Evolutionary conservation across 2,888 invertebrate genomes (phyloP).

Genomic region (Argyra leucocephala): DNA sequence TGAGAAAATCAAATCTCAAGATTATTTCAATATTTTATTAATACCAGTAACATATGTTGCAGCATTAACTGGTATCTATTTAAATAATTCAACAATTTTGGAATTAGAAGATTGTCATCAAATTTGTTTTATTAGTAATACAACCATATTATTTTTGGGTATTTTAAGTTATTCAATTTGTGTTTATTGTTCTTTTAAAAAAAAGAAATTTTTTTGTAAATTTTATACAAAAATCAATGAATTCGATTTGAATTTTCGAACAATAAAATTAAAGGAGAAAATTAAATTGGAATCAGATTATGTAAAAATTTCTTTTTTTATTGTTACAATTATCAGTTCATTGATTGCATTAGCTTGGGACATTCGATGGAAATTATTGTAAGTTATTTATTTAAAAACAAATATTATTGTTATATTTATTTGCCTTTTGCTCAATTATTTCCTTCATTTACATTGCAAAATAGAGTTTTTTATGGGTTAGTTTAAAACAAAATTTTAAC

Average conservation of each 20-base stretch:
- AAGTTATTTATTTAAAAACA: too few relatives aligned
- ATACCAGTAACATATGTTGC: slow-evolving; percentile 25
- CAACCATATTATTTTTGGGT: slow-evolving; percentile 29
- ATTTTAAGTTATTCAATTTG: neutral
- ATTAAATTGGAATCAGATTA: slow-evolving; percentile 4
- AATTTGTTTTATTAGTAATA: slow-evolving; percentile 34
- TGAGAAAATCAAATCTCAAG: slow-evolving; percentile 26
- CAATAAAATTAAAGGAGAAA: neutral
- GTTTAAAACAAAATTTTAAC: too few relatives aligned
- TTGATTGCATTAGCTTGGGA: neutral
- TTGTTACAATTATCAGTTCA: neutral
- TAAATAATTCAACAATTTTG: slow-evolving; percentile 22
- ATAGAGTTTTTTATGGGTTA: too few relatives aligned
- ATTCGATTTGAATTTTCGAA: neutral
- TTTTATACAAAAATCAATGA: neutral
- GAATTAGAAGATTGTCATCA: slow-evolving; percentile 30
- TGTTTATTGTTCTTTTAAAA: neutral
- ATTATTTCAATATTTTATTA: slow-evolving; percentile 33
- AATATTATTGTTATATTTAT: too few relatives aligned
- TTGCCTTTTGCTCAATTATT: too few relatives aligned
- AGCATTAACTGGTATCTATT: slow-evolving; percentile 18
- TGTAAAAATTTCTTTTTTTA: neutral
- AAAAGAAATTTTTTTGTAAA: neutral
- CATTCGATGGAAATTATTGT: neutral
- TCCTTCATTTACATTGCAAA: too few relatives aligned